Base-by-base conservation (phyloP, 2,113 vertebrate species). In the Paraplagusia blochii region DNA sequence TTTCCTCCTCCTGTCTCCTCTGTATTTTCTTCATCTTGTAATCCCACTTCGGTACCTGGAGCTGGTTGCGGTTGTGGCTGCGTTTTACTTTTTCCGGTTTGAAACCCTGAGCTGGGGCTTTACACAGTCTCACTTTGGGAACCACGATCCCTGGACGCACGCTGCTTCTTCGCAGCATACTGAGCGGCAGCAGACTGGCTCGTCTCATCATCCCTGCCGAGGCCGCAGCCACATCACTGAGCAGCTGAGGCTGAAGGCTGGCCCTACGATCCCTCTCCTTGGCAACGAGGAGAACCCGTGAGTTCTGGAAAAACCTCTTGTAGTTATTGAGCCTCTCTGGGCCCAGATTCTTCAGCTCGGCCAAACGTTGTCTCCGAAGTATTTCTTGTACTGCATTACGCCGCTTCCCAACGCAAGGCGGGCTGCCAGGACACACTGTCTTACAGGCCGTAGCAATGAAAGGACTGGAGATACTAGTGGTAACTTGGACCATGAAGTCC, bases 21-120 rank as follows among this genome's bases (percentile, higher is more conserved):
- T 94, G 92, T 61, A 94, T 91, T 63, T 88, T 94, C 17, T 93
- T 74, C 76, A 94, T 93, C 72, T 96, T 97, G 87, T 98, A 98
- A 15, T 91, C 85, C 95, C 96, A 98, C 51, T 94, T 95, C 69
- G 97, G 97, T 65, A 95, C 84, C 90, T 96, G 91, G 61, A 99
- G 86, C 39, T 92, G 87, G 46, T 76, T 77, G 33, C 62, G 77
- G 22, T 94, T 88, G n/a, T 77, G 81, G 22, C 64, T 85, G 40
- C 61, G 81, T 47, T 58, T 43, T 0, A 71, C 53, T 0, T 84
- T 90, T 60, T 93, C 93, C 0, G 94, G 94, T 39, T 87, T 64
- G 62, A 85, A 94, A 48, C 74, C 90, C 16, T 90, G 84, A 0
- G 86, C 42, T 0, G 95, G 93, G 1, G 96, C 94, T 83, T 94